A percentile compares a stretch with the other conserved stretches of the same genome.
phyloP scores from a whole-genome alignment of 92 coral and sea anemone species.

The Anthopleura xanthogrammica region DNA sequence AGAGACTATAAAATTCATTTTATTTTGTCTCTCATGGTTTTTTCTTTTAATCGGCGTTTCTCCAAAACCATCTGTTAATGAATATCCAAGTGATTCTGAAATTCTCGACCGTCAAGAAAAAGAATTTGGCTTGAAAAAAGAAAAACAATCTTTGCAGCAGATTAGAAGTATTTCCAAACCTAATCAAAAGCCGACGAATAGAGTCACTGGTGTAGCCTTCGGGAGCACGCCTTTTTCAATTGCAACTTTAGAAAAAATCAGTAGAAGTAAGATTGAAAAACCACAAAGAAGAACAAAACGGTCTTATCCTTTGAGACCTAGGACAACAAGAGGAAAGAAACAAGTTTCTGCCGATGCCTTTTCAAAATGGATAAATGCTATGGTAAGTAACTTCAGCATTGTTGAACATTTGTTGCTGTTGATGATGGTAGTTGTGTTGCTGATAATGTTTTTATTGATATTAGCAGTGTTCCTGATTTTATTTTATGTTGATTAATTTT shows the following conservation, averaged over 20 bases:
- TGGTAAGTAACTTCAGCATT: not conserved
- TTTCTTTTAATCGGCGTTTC: not conserved
- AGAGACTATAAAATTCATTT: not conserved
- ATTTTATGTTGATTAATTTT: too few relatives aligned
- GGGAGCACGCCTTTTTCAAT: not conserved
- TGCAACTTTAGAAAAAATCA: not conserved
- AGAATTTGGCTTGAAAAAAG: not conserved
- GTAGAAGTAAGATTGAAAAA: not conserved
- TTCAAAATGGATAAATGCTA: not conserved
- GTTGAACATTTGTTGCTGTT: too few relatives aligned
- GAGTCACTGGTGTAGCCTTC: not conserved
- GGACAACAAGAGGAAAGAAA: not conserved
- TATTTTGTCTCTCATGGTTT: conserved; percentile 21
- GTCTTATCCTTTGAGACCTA: not conserved
- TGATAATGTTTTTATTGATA: too few relatives aligned
- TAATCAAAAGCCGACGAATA: not conserved
- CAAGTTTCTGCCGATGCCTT: not conserved
- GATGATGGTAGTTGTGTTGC: too few relatives aligned
- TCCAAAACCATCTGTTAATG: not conserved
- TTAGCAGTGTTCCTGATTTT: too few relatives aligned
- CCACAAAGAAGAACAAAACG: not conserved
- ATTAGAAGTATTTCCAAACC: not conserved
- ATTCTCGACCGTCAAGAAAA: not conserved
- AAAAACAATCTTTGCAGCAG: not conserved
- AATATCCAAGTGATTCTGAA: not conserved